Evolutionary conservation across 2,888 invertebrate genomes (phyloP), one percentile per base, ranked within the genome.

Genomic region (Drosophila kuntzei): DNA sequence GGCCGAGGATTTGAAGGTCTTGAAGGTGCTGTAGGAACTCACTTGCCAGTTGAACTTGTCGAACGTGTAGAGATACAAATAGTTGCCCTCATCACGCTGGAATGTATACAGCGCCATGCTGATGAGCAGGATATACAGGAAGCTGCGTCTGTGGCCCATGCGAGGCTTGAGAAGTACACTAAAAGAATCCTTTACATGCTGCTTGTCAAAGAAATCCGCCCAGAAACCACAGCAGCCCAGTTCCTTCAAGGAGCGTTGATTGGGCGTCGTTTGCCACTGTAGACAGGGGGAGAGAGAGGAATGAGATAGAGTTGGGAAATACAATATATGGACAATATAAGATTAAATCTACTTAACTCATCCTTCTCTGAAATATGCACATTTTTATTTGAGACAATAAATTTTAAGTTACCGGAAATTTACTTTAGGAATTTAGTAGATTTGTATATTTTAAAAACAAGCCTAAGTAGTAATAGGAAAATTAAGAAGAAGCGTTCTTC

Each of bases 81-180:
- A 95, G 18, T 94, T 94, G 72, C 95, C 95, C 88, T 97, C 97
- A 89, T 97, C 97, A 89, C 97, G 94, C 91, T 97, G 96, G 89
- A 96, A 97, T 50, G 96, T 96, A 82, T 97, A 97, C 51, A 96
- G 93, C 0, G 94, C 95, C 96, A 97, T 96, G 16, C 95, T 94
- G 9, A 95, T 82, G 11, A 97, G 93, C n/a, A 97, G 91, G 36
- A 96, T 92, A 91, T 95, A 94, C 3, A 97, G 91, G 75, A 95
- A 95, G 32, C 94, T 87, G 71, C 96, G 93, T 9, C 94, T 92
- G 66, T 94, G 93, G 5, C 94, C 93, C 0, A 92, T 86, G 11
- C 97, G 93, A 46, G 91, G 93, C 82, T 94, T 95, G 0, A 93
- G 91, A 4, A 97, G 85, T 0, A 96, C 95, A 11, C 90, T 91